Evolutionary conservation across 2,113 vertebrate genomes (phyloP).

Genomic region (Rana temporaria): DNA sequence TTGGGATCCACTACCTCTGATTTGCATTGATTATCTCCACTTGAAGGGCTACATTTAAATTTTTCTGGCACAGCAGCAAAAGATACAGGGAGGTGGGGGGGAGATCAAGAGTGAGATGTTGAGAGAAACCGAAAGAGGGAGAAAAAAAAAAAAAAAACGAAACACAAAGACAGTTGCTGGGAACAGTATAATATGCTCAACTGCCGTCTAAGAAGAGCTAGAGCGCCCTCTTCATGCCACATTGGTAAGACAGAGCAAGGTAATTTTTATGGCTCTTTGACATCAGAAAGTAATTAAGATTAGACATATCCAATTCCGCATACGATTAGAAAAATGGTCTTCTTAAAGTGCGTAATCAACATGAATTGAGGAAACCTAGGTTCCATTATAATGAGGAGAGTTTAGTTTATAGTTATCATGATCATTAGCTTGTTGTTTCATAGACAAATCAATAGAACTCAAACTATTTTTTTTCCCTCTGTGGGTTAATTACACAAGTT

Average conservation of each 20-base stretch:
- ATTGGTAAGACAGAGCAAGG: conserved; percentile 71
- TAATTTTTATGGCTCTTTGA: conserved; percentile 12
- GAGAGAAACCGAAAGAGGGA: conserved; percentile 47
- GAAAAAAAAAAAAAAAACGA: conserved; percentile 56
- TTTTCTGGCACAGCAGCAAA: conserved; percentile 84
- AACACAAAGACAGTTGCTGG: conserved; percentile 65
- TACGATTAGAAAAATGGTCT: conserved; percentile 19
- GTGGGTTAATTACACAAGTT: background rate
- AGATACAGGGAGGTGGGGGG: conserved; percentile 64
- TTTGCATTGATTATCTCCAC: conserved; percentile 98
- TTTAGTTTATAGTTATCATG: background rate
- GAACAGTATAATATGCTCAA: conserved; percentile 62
- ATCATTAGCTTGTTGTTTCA: conserved; percentile 4
- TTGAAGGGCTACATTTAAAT: conserved; percentile 94
- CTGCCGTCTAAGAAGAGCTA: conserved; percentile 82
- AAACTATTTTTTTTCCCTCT: background rate
- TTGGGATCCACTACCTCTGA: conserved; percentile 83
- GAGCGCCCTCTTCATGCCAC: conserved; percentile 97
- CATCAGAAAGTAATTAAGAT: conserved; percentile 19
- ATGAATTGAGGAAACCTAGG: no score
- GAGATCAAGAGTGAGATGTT: conserved; percentile 42
- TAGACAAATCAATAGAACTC: conserved; percentile 1
- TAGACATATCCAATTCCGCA: conserved; percentile 11
- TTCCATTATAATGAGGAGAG: no score
- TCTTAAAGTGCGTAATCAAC: background rate